These are phyloP conservation scores for Tryphoninae sp. DNA, from an alignment of 2,888 invertebrate genomes.

Conservation along the genomic window DNA sequence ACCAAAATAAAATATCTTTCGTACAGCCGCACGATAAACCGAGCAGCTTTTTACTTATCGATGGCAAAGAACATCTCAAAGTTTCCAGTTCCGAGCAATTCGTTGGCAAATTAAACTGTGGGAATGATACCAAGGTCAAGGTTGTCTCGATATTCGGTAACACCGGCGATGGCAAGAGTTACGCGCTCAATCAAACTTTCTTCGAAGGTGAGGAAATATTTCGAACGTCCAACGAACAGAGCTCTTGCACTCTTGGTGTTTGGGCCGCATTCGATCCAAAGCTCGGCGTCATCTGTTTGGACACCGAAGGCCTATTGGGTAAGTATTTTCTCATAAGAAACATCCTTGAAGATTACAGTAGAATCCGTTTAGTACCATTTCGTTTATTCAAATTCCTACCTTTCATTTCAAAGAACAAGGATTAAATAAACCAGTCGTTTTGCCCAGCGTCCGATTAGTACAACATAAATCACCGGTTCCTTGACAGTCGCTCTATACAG, in stretches of 20 bases:
- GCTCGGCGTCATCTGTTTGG: conserved; percentile 87
- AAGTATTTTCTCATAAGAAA: conserved; percentile 55
- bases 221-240: conserved; percentile 86
- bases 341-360: neutral
- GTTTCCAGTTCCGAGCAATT: conserved; percentile 84
- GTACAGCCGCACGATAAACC: conserved; percentile 61
- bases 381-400: too few species aligned
- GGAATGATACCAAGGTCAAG: conserved; percentile 85
- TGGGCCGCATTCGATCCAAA: conserved; percentile 89
- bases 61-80: conserved; percentile 85
- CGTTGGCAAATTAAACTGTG: conserved; percentile 82
- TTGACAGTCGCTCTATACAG: too few species aligned
- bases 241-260: conserved; percentile 89
- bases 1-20: conserved; percentile 44
- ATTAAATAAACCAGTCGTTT: too few species aligned
- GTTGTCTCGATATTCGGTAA: conserved; percentile 93
- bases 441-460: too few species aligned
- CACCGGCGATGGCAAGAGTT: conserved; percentile 92
- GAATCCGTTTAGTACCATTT: too few species aligned
- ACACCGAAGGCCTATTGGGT: conserved; percentile 91
- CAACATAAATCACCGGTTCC: too few species aligned
- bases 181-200: conserved; percentile 88
- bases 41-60: conserved; percentile 84
- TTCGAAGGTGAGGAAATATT: conserved; percentile 85
- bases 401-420: too few species aligned